Percentiles rank a stretch among this genome's conserved stretches.
These are phyloP conservation scores for Atrichornis clamosus DNA, from an alignment of 2,113 vertebrate genomes.

Conservation along the genomic window DNA sequence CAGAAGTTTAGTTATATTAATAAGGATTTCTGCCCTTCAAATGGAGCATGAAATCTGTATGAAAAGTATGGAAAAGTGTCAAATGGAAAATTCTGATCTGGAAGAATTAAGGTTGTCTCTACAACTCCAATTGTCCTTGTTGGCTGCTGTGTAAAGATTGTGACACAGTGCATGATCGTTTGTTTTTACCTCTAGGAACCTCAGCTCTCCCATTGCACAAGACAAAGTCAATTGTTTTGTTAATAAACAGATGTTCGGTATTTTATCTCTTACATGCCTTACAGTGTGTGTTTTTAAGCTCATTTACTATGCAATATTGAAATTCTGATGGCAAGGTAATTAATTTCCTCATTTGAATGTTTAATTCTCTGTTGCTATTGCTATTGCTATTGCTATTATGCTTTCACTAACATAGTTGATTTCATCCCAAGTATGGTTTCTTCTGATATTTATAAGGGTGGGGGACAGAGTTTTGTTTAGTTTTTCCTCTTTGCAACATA, in stretches of 20 bases:
- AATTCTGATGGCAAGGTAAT: background rate
- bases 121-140: background rate
- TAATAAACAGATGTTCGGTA: background rate
- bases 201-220: background rate
- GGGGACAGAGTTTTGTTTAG: background rate
- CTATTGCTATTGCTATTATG: background rate
- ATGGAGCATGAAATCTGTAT: background rate
- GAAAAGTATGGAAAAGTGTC: background rate
- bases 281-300: background rate
- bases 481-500: background rate
- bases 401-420: background rate
- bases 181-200: background rate
- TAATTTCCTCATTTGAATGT: background rate
- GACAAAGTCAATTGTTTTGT: background rate
- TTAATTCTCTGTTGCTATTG: background rate
- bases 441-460: background rate
- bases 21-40: background rate
- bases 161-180: background rate
- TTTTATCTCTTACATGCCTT: background rate
- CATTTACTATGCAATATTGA: background rate
- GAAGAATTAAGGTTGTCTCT: background rate
- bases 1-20: background rate
- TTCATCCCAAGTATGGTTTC: accelerated
- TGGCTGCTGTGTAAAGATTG: background rate
- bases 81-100: background rate